Conservation (phyloP, 2,797 vertebrate species). For the Danio choprae region DNA sequence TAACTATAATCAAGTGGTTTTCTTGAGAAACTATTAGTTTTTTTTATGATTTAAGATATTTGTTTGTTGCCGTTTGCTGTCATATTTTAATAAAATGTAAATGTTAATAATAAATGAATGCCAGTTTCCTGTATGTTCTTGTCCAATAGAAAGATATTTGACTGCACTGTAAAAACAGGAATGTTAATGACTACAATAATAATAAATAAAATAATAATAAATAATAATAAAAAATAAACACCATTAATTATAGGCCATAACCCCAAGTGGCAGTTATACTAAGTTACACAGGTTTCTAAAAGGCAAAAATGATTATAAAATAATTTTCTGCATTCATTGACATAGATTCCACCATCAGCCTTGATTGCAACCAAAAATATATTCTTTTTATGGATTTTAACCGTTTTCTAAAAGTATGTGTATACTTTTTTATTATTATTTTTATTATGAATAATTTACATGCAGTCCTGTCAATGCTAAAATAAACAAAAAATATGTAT, state of each 20-base stretch:
- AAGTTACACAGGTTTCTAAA: too few relatives aligned
- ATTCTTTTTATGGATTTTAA: too few relatives aligned
- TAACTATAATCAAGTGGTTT: conserved; percentile 18
- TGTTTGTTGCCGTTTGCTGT: neutral
- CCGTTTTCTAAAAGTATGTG: too few relatives aligned
- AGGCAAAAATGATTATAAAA: too few relatives aligned
- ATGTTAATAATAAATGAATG: neutral
- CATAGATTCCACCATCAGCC: too few relatives aligned
- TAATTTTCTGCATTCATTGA: too few relatives aligned
- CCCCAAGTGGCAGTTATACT: too few relatives aligned
- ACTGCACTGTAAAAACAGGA: neutral
- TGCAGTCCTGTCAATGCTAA: too few relatives aligned
- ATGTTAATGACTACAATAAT: neutral
- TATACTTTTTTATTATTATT: too few relatives aligned
- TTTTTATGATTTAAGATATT: conserved; percentile 1
- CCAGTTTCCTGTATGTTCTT: neutral
- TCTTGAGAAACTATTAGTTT: neutral
- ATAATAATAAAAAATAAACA: neutral
- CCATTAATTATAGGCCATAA: neutral
- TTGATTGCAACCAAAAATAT: too few relatives aligned
- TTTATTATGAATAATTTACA: too few relatives aligned
- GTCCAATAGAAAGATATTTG: neutral
- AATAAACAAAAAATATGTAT: too few relatives aligned
- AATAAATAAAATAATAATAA: neutral
- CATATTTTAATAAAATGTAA: conserved; percentile 1